Evolutionary conservation across 2,113 vertebrate species (phyloP), one percentile per base, ranked within the genome.

Genomic region (Ctenomys sociabilis): DNA sequence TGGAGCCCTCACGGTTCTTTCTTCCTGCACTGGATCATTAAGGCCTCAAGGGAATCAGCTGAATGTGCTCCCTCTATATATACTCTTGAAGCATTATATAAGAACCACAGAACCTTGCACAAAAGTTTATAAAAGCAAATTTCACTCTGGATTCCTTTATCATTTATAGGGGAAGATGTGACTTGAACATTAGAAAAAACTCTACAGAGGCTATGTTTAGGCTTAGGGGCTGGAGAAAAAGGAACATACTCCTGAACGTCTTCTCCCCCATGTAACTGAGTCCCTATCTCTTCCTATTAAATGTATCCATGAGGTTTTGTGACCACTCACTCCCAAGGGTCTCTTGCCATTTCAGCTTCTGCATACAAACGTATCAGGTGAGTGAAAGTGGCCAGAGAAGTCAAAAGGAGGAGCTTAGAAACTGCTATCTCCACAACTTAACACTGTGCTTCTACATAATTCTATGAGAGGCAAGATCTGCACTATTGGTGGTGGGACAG

Each of bases 51-150:
- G 91, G 40, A 95, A 93, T 43, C 52, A 5, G 64, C 1, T 95
- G 95, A 95, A 92, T 97, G 88, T 68, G 57, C 86, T 96, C 72
- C 73, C 61, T 61, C 61, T 63, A n/a, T 87, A 35, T 91, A 85
- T 57, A 96, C 88, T 80, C 93, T 95, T 91, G 87, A 96, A 97
- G 80, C 93, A 91, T 95, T 96, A 80, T 91, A 72, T 66, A 85
- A 92, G 95, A 30, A 9, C 14, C 14, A 61, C 81, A 37, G 84
- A 93, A 95, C 3, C 19, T 85, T 85, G 83, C 93, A 96, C 92
- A 52, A 95, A 95, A 94, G 87, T 97, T 97, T 97, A 95, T 85
- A 93, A 96, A 97, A 97, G 94, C 75, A 96, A 97, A 96, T 88
- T 97, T 97, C 93, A 95, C 96, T 92, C 81, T 95, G 94, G 91